These are phyloP conservation scores for Prunella fulvescens DNA, from an alignment of 2,113 vertebrate genomes.

Conservation along the genomic window DNA sequence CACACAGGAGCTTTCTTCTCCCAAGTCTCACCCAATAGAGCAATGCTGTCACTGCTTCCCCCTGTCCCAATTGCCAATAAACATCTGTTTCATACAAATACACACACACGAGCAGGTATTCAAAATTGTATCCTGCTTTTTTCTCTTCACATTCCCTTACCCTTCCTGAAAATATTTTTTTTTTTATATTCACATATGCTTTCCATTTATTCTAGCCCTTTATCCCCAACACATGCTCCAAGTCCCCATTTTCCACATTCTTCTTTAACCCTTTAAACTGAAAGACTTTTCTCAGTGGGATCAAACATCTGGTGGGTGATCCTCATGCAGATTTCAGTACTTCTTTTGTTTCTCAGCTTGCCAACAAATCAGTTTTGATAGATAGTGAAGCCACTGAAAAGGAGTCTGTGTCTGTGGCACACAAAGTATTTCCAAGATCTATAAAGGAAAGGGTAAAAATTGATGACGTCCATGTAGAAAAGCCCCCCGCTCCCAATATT, in stretches of 20 bases:
- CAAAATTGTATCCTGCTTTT: background rate
- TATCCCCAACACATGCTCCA: accelerated
- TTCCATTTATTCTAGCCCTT: constrained; percentile 25
- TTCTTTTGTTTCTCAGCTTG: background rate
- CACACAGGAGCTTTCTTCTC: background rate
- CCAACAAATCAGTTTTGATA: background rate
- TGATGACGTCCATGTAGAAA: background rate
- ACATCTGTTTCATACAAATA: background rate
- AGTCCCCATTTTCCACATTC: background rate
- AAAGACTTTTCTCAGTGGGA: background rate
- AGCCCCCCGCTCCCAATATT: accelerated
- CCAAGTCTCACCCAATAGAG: background rate
- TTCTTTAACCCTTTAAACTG: constrained; percentile 6
- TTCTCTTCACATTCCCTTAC: background rate
- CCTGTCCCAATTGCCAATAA: background rate
- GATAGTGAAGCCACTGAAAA: background rate
- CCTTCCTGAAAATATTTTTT: background rate
- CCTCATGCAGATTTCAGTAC: background rate
- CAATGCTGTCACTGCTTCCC: background rate
- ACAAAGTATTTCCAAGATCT: background rate
- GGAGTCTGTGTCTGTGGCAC: background rate
- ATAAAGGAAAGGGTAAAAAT: background rate
- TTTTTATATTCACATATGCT: background rate
- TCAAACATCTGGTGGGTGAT: constrained; percentile 22
- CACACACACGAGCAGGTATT: background rate